Conservation (phyloP, 1,140 invertebrate species). For the Cydia splendana region DNA sequence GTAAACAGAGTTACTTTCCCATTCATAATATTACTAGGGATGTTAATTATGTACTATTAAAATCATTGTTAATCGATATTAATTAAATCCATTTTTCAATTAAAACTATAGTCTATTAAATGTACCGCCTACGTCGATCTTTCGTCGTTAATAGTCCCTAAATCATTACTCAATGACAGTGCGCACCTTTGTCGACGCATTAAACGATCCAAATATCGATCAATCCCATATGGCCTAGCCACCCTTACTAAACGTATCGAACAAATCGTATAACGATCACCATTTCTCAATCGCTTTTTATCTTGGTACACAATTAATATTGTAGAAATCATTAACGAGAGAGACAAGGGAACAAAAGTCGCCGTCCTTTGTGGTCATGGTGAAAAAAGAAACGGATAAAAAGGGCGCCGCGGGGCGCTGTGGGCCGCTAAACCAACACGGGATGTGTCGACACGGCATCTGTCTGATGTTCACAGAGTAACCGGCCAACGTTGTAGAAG, state of each 20-base stretch:
- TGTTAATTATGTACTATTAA: neutral
- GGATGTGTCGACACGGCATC: slow-evolving; percentile 59
- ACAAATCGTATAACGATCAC: slow-evolving; percentile 63
- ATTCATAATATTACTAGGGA: no score
- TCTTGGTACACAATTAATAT: slow-evolving; percentile 70
- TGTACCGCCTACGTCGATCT: slow-evolving; percentile 10
- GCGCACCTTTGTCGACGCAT: slow-evolving; percentile 19
- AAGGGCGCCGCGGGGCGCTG: slow-evolving; percentile 61
- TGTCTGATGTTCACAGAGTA: slow-evolving; percentile 35
- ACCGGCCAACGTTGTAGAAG: neutral
- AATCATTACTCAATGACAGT: slow-evolving; percentile 32
- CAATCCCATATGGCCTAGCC: slow-evolving; percentile 27
- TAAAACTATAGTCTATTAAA: slow-evolving; percentile 7
- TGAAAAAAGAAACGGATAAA: slow-evolving; percentile 62
- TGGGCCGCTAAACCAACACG: slow-evolving; percentile 67
- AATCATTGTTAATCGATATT: neutral
- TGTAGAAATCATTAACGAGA: slow-evolving; percentile 76
- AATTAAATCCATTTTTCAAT: slow-evolving; percentile 22
- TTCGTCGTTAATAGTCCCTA: slow-evolving; percentile 29
- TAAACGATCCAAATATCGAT: slow-evolving; percentile 32
- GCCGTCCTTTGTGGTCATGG: slow-evolving; percentile 68
- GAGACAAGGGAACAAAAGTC: slow-evolving; percentile 74
- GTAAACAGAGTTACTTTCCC: no score
- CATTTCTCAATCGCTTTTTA: slow-evolving; percentile 74
- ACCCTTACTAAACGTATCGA: slow-evolving; percentile 40